Base-by-base conservation (phyloP, 2,113 vertebrate species). In the Colaptes auratus region DNA sequence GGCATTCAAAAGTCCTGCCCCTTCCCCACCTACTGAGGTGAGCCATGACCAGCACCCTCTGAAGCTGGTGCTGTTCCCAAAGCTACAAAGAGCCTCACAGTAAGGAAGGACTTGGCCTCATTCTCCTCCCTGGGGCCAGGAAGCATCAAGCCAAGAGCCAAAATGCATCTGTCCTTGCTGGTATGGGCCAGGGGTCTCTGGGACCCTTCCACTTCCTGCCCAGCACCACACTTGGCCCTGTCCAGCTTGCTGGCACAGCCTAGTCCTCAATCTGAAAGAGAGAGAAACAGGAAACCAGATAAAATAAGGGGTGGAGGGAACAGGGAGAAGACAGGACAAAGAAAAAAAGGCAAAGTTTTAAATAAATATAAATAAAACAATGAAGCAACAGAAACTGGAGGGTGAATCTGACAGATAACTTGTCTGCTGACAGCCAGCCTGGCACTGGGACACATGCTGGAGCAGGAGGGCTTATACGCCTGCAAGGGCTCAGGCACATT, bases 41-140 rank as follows among this genome's bases (percentile, higher is more conserved):
- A 27, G 46, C 65, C 15, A 10, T 0, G 6, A 39, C 39, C 14
- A 25, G 70, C 0, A 0, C 10, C 8, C 15, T 4, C 5, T 0
- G 0, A 19, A 28, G 46, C 60, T 82, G 46, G 42, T 3, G 52
- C 46, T 14, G 3, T 48, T 14, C 39, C 50, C 28, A 10, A 9
- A 16, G 25, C 12, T 63, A 35, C 50, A 23, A 55, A 69, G 10
- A 27, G 16, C 35, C 33, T 65, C 0, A 0, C 21, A 53, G 50
- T n/a, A 23, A 15, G 36, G 35, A 66, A 66, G 11, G 8, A 10
- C 2, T 9, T 1, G 4, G 42, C n/a, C 14, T 16, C 33, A 1
- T 12, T 88, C 36, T 33, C 23, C 24, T 60, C 48, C 52, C 69
- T 12, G 3, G n/a, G 58, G 21, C 12, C 3, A 2, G 24, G 36